A percentile compares a stretch with the other conserved stretches of the same genome.
phyloP scores from a whole-genome alignment of 2,797 vertebrate species.

The Pseudotriccus pelzelni region DNA sequence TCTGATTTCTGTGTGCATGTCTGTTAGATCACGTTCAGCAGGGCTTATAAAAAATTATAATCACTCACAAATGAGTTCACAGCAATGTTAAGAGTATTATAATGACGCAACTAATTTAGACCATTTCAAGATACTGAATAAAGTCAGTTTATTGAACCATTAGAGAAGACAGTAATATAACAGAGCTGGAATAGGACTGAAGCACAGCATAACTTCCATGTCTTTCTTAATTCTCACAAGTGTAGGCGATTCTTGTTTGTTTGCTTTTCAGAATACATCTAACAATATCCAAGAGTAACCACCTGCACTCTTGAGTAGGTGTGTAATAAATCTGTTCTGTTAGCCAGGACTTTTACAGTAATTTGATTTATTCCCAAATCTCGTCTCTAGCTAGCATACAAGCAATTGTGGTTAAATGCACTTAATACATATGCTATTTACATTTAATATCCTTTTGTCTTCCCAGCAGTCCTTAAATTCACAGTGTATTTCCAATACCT shows the following conservation, averaged over 20 bases:
- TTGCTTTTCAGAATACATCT: neutral
- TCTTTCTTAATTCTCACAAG: neutral
- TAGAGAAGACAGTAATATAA: slow-evolving; percentile 80
- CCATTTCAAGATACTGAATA: slow-evolving; percentile 86
- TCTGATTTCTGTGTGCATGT: neutral
- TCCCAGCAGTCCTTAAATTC: neutral
- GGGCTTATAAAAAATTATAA: neutral
- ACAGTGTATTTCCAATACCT: neutral
- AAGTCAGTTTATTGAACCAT: slow-evolving; percentile 81
- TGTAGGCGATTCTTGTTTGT: neutral
- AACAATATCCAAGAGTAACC: neutral
- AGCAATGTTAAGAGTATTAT: neutral
- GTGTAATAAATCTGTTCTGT: neutral
- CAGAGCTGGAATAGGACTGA: neutral
- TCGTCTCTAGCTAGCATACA: neutral
- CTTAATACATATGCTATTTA: neutral
- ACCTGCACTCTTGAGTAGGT: neutral
- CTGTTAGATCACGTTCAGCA: neutral
- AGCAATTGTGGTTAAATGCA: neutral
- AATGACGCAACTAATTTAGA: slow-evolving; percentile 79
- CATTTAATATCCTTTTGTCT: neutral
- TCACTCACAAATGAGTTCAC: neutral
- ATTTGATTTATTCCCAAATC: neutral
- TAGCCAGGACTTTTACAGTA: neutral
- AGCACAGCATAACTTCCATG: neutral